These are phyloP conservation scores for Caloenas nicobarica DNA, from an alignment of 2,113 vertebrate species.

Conservation along the genomic window DNA sequence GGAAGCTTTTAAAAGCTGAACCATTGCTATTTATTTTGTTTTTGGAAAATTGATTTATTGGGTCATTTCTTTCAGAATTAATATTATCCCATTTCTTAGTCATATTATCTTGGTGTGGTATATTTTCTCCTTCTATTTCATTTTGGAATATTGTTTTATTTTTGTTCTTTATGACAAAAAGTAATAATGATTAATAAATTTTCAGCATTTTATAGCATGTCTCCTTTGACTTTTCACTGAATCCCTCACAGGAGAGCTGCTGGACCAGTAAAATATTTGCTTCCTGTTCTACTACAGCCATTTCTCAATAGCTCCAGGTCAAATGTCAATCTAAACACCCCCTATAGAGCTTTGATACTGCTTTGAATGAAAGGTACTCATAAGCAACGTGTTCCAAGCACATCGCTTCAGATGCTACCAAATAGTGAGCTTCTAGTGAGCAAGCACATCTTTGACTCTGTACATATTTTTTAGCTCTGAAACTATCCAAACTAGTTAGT, in stretches of 20 bases:
- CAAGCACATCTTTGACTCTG: background rate
- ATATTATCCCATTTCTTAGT: background rate
- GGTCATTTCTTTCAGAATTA: conserved; percentile 40
- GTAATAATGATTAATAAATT: conserved; percentile 63
- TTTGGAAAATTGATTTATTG: conserved; percentile 30
- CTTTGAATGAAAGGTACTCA: background rate
- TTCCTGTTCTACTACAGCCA: background rate
- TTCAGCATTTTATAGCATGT: conserved; percentile 55
- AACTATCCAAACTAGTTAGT: background rate
- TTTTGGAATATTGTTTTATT: conserved; percentile 35
- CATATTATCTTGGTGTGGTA: conserved; percentile 40
- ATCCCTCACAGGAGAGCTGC: background rate
- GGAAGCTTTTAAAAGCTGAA: conserved; percentile 19
- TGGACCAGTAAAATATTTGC: background rate
- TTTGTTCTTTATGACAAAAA: conserved; percentile 17
- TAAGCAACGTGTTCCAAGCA: background rate
- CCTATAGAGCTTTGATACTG: background rate
- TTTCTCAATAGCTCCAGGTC: background rate
- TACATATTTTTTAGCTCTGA: background rate
- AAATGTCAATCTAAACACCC: background rate
- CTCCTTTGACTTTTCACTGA: conserved; percentile 2
- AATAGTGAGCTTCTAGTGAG: background rate
- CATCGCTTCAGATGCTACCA: background rate
- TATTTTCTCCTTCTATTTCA: conserved; percentile 32
- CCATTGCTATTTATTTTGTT: conserved; percentile 65